Conservation (phyloP, 1,140 invertebrate species). For the Odontomachus brunneus region DNA sequence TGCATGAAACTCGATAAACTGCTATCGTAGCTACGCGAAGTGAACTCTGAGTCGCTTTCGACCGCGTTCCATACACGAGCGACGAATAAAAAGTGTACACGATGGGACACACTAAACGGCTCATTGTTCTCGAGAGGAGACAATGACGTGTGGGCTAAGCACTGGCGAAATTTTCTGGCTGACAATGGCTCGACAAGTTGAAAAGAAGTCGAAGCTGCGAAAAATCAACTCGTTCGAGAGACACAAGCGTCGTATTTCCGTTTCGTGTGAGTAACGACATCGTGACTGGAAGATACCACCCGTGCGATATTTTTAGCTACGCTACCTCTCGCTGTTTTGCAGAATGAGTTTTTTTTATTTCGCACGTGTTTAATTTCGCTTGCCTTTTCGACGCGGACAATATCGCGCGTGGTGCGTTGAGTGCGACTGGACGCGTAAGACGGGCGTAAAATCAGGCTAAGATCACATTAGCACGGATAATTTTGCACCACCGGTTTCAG, state of each 20-base stretch:
- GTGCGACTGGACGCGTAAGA: neutral
- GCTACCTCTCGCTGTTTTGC: neutral
- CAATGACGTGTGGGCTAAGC: constrained; percentile 73
- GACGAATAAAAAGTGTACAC: constrained; percentile 61
- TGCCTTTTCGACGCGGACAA: neutral
- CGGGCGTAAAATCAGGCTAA: neutral
- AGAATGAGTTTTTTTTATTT: constrained; percentile 14
- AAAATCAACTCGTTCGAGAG: neutral
- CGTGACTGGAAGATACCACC: neutral
- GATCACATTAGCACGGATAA: neutral
- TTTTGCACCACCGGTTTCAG: neutral
- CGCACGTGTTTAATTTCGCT: neutral
- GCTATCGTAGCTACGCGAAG: constrained; percentile 11
- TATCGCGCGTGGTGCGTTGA: neutral
- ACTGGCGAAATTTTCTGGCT: constrained; percentile 67
- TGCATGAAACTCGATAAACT: constrained; percentile 5
- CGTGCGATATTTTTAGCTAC: neutral
- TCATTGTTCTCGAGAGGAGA: constrained; percentile 73
- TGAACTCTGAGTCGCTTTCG: neutral
- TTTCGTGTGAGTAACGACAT: neutral
- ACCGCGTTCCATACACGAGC: constrained; percentile 34
- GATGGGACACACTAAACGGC: constrained; percentile 71
- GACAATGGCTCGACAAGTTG: constrained; percentile 63
- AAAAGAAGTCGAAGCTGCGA: constrained; percentile 14
- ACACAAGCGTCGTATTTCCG: neutral